Base-by-base conservation (phyloP, 2,797 vertebrate species). In the Mormyrops boulengeri region DNA sequence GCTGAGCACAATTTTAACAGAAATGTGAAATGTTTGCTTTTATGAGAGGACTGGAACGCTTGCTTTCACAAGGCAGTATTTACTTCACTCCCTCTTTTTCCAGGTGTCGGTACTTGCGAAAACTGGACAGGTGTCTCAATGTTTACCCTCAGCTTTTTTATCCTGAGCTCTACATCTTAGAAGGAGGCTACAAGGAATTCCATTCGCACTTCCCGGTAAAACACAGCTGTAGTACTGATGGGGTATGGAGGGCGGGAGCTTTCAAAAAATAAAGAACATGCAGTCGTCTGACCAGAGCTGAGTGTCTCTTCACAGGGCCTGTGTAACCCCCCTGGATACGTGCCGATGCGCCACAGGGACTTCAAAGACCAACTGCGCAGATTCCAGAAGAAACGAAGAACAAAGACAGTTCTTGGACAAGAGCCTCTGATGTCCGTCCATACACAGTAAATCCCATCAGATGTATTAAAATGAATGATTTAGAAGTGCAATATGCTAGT, bases 131-230 rank as follows among this genome's bases (percentile, higher is more conserved):
- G 69, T 87, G 55, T 38, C 38, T 89, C 38, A 91, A 90, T n/a
- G 88, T 89, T 82, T 91, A 91, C 86, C 91, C 91, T 38, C 88
- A 86, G 6, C 92, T 94, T 11, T 90, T 91, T 34, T 93, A 93
- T 89, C 94, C 94, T 2, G 94, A 94, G 85, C 89, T 94, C 5
- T 94, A 94, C 89, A 89, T 94, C 57, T 89, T 94, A 47, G 91
- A 91, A 30, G 91, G 92, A 4, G 94, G 94, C 7, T 94, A 94
- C 91, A 93, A 90, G 87, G 88, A 80, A 85, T 94, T 94, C 89
- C 91, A 91, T 69, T 87, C 52, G 34, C 89, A 90, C 53, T 92
- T 90, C 53, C 91, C 92, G 92, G 93, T 94, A 93, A 87, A 69
- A 73, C 30, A n/a, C 2, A 26, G 6, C 55, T 30, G 11, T 4